A percentile compares a stretch with the other conserved stretches of the same genome.
Conservation (phyloP, 1,140 invertebrate genomes). For the Brachionus plicatilis region DNA sequence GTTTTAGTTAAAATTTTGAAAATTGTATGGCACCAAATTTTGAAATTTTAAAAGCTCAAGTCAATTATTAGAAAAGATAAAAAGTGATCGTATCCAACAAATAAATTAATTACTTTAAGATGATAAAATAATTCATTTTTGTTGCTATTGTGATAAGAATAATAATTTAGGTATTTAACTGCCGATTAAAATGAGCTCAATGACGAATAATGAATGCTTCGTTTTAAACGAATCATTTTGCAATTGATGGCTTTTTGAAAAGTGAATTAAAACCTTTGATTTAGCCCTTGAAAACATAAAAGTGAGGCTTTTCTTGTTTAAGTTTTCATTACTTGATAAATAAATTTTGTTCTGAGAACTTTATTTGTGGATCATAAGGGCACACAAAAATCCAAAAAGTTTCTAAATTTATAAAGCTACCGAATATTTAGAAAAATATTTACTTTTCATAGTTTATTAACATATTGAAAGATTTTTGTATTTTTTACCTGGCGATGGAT, state of each 20-base stretch:
- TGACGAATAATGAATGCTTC: background rate
- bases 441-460: background rate
- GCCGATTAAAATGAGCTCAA: background rate
- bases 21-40: no score
- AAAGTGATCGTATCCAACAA: background rate
- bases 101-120: background rate
- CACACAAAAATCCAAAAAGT: background rate
- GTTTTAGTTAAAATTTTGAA: no score
- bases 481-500: constrained; percentile 21
- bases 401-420: background rate
- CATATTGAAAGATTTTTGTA: constrained; percentile 2
- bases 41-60: background rate
- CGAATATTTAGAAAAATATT: constrained; percentile 24
- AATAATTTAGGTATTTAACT: background rate
- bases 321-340: constrained; percentile 22
- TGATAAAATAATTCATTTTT: background rate
- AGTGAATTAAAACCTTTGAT: background rate
- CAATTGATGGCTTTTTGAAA: background rate
- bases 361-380: background rate
- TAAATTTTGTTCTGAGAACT: background rate
- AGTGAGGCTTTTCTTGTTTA: background rate
- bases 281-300: background rate
- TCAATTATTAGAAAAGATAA: background rate
- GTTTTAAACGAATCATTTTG: background rate
- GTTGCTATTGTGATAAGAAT: background rate